phyloP scores from a whole-genome alignment of 2,113 vertebrate species.

The Chlorocebus sabaeus region DNA sequence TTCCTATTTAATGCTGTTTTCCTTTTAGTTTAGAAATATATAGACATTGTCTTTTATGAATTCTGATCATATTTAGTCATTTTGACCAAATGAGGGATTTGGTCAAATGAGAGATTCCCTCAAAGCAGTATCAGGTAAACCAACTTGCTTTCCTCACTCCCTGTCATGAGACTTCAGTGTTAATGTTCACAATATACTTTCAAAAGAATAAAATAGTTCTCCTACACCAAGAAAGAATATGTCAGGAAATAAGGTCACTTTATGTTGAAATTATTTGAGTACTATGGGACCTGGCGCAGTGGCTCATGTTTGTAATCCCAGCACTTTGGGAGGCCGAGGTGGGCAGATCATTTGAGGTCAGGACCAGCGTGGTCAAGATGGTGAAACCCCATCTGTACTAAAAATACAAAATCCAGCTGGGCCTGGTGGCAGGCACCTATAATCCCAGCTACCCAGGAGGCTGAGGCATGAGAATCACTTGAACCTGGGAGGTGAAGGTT shows the following conservation, averaged over 20 bases:
- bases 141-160: neutral
- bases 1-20: conserved; percentile 51
- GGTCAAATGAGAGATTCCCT: neutral
- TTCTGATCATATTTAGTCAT: conserved; percentile 27
- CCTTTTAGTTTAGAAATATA: conserved; percentile 34
- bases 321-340: too few species aligned
- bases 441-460: too few species aligned
- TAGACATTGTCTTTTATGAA: conserved; percentile 18
- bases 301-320: too few species aligned
- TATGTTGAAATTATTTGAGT: conserved; percentile 28
- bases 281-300: neutral
- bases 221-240: neutral
- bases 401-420: too few species aligned
- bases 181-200: conserved; percentile 30
- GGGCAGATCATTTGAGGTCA: too few species aligned
- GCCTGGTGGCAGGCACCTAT: too few species aligned
- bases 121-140: neutral
- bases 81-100: neutral
- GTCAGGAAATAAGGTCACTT: conserved; percentile 2
- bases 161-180: conserved; percentile 15
- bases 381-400: too few species aligned
- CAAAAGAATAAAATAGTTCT: conserved; percentile 29
- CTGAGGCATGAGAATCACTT: too few species aligned
- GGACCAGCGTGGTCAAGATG: too few species aligned
- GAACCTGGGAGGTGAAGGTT: too few species aligned